Conservation (phyloP, 2,888 invertebrate genomes). For the Melieria crassipennis region DNA sequence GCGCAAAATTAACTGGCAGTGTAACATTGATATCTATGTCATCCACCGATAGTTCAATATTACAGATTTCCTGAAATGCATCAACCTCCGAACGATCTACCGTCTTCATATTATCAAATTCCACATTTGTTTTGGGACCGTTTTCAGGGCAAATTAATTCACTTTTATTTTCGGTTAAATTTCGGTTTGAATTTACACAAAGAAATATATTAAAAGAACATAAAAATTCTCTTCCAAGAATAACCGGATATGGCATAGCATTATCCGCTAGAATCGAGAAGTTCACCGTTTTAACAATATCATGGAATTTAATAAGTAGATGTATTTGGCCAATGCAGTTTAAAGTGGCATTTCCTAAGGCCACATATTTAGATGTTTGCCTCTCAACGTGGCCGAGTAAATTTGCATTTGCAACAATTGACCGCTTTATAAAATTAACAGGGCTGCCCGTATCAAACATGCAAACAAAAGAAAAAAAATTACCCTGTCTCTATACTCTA, state of each 20-base stretch:
- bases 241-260: not conserved
- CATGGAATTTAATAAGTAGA: not conserved
- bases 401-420: not conserved
- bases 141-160: too few relatives aligned
- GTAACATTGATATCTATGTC: too few relatives aligned
- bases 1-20: too few relatives aligned
- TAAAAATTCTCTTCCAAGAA: not conserved
- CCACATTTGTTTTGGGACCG: too few relatives aligned
- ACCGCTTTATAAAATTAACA: slow-evolving; percentile 10
- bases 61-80: too few relatives aligned
- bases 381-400: not conserved
- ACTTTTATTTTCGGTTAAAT: too few relatives aligned
- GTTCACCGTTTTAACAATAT: not conserved
- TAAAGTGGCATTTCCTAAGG: not conserved
- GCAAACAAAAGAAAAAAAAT: slow-evolving; percentile 2
- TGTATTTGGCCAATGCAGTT: not conserved
- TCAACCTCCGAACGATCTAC: too few relatives aligned
- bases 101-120: too few relatives aligned
- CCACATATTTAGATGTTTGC: not conserved
- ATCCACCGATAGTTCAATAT: too few relatives aligned
- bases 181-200: too few relatives aligned
- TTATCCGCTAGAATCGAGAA: not conserved
- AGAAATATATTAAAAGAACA: slow-evolving; percentile 34
- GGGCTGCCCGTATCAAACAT: slow-evolving; percentile 23
- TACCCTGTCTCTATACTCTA: not conserved